These are phyloP conservation scores for Carcinoscorpius rotundicauda DNA, from an alignment of 1,140 invertebrate species.

Conservation along the genomic window DNA sequence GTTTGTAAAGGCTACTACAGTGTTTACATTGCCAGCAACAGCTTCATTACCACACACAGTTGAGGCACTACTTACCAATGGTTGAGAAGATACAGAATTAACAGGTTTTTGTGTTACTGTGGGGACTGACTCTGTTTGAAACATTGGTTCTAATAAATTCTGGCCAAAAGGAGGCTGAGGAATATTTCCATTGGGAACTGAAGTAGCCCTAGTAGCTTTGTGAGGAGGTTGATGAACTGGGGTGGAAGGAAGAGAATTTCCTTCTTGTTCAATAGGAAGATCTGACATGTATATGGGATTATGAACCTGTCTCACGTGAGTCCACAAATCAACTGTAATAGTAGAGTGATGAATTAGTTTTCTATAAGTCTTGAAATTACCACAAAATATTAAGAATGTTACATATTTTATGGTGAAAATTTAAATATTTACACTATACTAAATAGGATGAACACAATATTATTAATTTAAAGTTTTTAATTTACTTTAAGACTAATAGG, in stretches of 20 bases:
- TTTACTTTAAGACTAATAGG: too few relatives aligned
- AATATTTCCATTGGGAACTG: conserved; percentile 13
- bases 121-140: neutral
- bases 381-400: too few relatives aligned
- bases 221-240: conserved; percentile 11
- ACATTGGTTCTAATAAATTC: neutral
- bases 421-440: too few relatives aligned
- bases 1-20: conserved; percentile 16
- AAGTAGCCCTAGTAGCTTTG: neutral
- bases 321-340: conserved; percentile 20
- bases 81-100: neutral
- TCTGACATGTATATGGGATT: conserved; percentile 23
- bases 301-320: conserved; percentile 23
- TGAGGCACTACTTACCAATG: neutral
- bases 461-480: too few relatives aligned
- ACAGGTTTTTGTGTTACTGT: neutral
- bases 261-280: conserved; percentile 11
- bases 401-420: too few relatives aligned
- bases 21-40: neutral
- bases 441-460: too few relatives aligned
- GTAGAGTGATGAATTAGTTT: too few relatives aligned
- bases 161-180: conserved; percentile 8
- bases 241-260: conserved; percentile 17
- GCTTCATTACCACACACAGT: neutral
- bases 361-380: too few relatives aligned